Percentiles rank a stretch among this genome's conserved stretches.
phyloP scores from a whole-genome alignment of 2,113 vertebrate genomes.

The Callipepla californica region DNA sequence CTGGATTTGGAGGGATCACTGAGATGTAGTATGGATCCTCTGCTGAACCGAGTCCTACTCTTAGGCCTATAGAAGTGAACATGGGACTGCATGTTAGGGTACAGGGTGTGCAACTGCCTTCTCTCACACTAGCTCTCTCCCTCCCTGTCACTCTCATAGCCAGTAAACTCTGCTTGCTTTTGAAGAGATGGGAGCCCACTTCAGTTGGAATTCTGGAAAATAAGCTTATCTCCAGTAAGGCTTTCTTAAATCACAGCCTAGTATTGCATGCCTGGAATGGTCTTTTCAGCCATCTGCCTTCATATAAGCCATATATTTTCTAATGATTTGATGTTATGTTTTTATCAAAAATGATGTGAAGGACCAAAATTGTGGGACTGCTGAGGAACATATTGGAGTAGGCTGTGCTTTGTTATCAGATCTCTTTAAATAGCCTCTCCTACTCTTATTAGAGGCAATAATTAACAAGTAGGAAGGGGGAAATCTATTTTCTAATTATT shows the following conservation, averaged over 20 bases:
- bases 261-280: neutral
- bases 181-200: neutral
- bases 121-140: accelerated
- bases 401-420: neutral
- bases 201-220: neutral
- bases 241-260: neutral
- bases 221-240: neutral
- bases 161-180: neutral
- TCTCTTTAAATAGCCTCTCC: neutral
- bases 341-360: neutral
- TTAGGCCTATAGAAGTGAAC: neutral
- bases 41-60: neutral
- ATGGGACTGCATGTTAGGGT: neutral
- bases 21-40: neutral
- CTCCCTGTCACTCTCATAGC: neutral
- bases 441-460: neutral
- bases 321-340: neutral
- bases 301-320: neutral
- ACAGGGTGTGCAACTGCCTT: neutral
- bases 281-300: neutral
- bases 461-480: conserved; percentile 44
- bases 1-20: neutral
- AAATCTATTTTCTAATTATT: conserved; percentile 49
- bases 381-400: neutral
- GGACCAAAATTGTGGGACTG: neutral